These are phyloP conservation scores for Diplodus sargus DNA, from an alignment of 2,797 vertebrate species.

Conservation along the genomic window DNA sequence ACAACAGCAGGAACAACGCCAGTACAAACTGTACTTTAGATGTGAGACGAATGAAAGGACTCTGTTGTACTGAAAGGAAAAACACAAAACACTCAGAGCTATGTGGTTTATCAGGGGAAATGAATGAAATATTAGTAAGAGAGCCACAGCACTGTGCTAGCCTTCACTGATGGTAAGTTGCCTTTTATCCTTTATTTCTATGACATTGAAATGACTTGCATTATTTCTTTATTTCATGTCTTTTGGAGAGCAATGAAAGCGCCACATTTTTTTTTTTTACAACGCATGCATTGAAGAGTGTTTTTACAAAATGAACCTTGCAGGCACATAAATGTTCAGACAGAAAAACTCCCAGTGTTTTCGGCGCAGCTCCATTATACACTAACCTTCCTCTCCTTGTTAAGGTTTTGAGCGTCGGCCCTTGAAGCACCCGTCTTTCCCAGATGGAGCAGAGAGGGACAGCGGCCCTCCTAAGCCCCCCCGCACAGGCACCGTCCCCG, in stretches of 20 bases:
- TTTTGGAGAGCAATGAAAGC: slow-evolving; percentile 2
- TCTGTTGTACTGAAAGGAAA: neutral
- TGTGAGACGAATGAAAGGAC: neutral
- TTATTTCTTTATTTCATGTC: neutral
- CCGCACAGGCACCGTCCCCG: slow-evolving; percentile 91
- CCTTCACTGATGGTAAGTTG: neutral
- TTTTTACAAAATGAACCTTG: slow-evolving; percentile 8
- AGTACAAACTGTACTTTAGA: neutral
- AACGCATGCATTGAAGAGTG: neutral
- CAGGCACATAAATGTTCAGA: neutral
- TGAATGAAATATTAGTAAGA: slow-evolving; percentile 7
- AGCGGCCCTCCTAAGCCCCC: slow-evolving; percentile 88
- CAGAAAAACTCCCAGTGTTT: neutral
- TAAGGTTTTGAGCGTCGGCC: slow-evolving; percentile 92
- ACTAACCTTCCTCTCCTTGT: slow-evolving; percentile 3
- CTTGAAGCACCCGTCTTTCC: slow-evolving; percentile 83
- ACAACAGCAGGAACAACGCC: neutral
- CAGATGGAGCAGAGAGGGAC: slow-evolving; percentile 85
- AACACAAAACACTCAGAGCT: neutral
- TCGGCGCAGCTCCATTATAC: neutral
- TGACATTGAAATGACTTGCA: neutral
- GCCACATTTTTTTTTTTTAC: neutral
- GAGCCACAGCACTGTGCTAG: neutral
- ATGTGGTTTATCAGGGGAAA: slow-evolving; percentile 22
- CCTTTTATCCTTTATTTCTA: slow-evolving; percentile 14